phyloP scores from a whole-genome alignment of 2,797 vertebrate genomes.

The Leptatherina wallacei region DNA sequence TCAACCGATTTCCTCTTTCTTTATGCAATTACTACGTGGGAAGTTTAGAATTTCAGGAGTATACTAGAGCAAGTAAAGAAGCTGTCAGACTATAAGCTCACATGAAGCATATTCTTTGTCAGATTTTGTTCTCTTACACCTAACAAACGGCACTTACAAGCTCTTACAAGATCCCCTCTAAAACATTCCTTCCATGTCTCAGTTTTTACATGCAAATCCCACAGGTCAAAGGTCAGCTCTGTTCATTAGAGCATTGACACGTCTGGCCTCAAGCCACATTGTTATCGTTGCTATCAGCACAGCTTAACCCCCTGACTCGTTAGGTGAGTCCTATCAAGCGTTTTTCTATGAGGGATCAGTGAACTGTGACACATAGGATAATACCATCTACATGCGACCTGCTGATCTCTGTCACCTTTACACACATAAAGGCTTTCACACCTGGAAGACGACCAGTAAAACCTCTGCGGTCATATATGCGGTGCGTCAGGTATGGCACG shows the following conservation, averaged over 20 bases:
- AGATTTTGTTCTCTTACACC: background rate
- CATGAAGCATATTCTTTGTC: background rate
- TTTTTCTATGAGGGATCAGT: slow-evolving; percentile 10
- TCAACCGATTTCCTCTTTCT: background rate
- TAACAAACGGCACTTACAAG: background rate
- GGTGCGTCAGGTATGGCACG: background rate
- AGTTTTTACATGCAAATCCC: slow-evolving; percentile 38
- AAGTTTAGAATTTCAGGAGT: background rate
- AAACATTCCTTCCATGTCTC: slow-evolving; percentile 45
- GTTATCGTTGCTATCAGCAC: slow-evolving; percentile 30
- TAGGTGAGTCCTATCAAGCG: slow-evolving; percentile 33
- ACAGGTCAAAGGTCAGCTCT: slow-evolving; percentile 42
- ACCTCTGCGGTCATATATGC: background rate
- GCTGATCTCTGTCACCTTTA: slow-evolving; percentile 17
- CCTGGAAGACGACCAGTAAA: slow-evolving; percentile 14
- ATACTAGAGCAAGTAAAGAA: background rate
- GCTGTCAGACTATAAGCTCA: background rate
- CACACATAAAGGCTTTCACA: slow-evolving; percentile 19
- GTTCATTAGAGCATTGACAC: slow-evolving; percentile 44
- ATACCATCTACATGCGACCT: slow-evolving; percentile 10
- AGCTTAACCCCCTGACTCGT: slow-evolving; percentile 28
- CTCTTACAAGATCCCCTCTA: slow-evolving; percentile 1
- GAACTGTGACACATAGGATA: slow-evolving; percentile 2
- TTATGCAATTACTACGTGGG: too few relatives aligned
- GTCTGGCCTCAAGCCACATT: slow-evolving; percentile 21